Conservation (phyloP, 1,140 invertebrate species). For the Drosophila nebulosa region DNA sequence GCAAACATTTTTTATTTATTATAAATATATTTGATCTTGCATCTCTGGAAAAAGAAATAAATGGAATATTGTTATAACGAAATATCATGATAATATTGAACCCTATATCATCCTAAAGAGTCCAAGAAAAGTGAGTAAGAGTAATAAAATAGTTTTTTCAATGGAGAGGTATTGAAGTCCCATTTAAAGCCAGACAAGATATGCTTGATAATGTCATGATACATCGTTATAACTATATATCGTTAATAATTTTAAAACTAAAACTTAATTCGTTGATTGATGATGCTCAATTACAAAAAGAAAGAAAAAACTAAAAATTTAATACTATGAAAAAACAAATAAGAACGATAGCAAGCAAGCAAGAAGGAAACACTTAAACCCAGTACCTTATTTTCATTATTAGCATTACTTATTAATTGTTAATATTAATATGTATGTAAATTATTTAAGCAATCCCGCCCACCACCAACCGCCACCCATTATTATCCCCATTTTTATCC, state of each 20-base stretch:
- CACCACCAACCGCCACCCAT: background rate
- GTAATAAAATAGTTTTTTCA: no score
- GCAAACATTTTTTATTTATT: slow-evolving; percentile 44
- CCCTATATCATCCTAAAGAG: no score
- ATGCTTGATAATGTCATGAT: background rate
- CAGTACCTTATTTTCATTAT: slow-evolving; percentile 80
- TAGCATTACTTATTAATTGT: slow-evolving; percentile 78
- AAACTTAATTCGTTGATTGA: slow-evolving; percentile 60
- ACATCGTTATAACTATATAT: slow-evolving; percentile 20
- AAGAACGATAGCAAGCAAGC: slow-evolving; percentile 2
- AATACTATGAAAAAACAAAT: slow-evolving; percentile 22
- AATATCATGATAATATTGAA: background rate
- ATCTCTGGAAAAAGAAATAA: background rate
- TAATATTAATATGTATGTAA: slow-evolving; percentile 77
- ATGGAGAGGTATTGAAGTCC: background rate
- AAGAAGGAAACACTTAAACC: slow-evolving; percentile 69
- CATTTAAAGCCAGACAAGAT: background rate
- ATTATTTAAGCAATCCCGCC: slow-evolving; percentile 65
- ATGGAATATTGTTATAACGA: background rate
- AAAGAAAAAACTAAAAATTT: slow-evolving; percentile 5
- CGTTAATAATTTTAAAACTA: slow-evolving; percentile 51
- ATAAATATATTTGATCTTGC: slow-evolving; percentile 2
- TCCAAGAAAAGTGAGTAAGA: background rate
- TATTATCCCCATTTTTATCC: background rate
- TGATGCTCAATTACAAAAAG: slow-evolving; percentile 60